Evolutionary conservation across 1,140 invertebrate genomes (phyloP), one percentile per base, ranked within the genome.

Genomic region (Ditylenchus dipsaci): DNA sequence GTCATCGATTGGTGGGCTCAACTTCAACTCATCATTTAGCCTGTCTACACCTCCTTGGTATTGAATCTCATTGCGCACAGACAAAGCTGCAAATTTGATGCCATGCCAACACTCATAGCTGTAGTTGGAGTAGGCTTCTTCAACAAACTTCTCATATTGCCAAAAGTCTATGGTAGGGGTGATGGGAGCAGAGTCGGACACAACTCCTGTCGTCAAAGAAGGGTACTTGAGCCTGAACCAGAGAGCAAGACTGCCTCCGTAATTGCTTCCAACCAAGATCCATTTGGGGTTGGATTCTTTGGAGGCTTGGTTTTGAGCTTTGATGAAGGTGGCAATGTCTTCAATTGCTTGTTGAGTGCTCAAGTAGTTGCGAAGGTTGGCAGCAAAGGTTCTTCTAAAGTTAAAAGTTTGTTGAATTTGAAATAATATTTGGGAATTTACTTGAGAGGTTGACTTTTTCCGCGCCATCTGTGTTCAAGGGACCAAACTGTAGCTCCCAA

Each of bases 141-240:
- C 49, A 5, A 53, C 49, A 26, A 53, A 53, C 23, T 17, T 53
- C 49, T 53, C 49, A 26, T 53, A 53, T 26, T 62, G 69, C 30
- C 67, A 73, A 78, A 95, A 95, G 85, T 95, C 88, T 11, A 90
- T 84, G 84, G 90, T 83, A 17, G 91, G 91, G 45, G 90, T 77
- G 17, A 95, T 84, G 9, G 92, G 92, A 1, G 90, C 92, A 86
- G 91, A 93, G 0, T 90, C 87, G 15, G 91, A 91, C 11, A 95
- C 88, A 53, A 91, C 88, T 1, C 82, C 88, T 83, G 91, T 85
- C 1, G 93, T 88, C 8, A 94, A 84, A 85, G 94, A 89, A 8
- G 92, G 91, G 85, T 93, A 95, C 84, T 94, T 94, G 8, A 88
- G 81, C 63, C 92, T 85, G 59, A 90, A 86, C 92, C 92, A 95